Percentiles rank a stretch among this genome's conserved stretches.
phyloP scores from a whole-genome alignment of 2,113 vertebrate species.

The Donacobius atricapilla region DNA sequence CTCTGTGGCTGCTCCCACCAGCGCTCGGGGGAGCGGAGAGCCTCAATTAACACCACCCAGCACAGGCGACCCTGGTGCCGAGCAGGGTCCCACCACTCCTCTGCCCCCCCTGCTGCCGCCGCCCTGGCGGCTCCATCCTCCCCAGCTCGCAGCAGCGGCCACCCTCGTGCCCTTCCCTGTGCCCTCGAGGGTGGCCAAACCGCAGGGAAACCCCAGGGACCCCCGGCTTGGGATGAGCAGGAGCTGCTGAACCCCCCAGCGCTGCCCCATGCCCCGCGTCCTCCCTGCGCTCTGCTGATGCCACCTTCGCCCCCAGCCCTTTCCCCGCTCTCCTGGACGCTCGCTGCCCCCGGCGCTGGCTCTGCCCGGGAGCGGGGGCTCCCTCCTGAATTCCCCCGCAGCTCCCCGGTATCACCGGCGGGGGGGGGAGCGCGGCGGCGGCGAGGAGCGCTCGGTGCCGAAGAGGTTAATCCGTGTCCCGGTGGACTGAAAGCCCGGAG shows the following conservation, averaged over 20 bases:
- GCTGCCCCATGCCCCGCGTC: neutral
- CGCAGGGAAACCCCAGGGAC: fast-evolving
- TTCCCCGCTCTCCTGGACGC: neutral
- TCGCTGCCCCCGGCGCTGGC: neutral
- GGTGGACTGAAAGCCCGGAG: constrained; percentile 32
- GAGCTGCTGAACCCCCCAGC: fast-evolving
- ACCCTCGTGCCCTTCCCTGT: fast-evolving
- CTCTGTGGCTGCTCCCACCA: neutral
- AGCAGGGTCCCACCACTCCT: fast-evolving
- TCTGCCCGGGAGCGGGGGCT: neutral
- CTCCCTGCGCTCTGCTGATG: neutral
- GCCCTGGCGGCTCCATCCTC: neutral
- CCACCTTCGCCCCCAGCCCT: neutral
- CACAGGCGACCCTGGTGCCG: neutral
- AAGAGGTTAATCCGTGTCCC: constrained; percentile 51
- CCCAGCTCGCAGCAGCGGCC: fast-evolving
- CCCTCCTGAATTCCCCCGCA: neutral
- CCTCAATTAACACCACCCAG: neutral
- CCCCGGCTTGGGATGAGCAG: fast-evolving
- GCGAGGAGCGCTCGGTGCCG: neutral
- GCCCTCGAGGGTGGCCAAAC: neutral
- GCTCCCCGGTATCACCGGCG: neutral
- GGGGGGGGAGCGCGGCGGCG: neutral
- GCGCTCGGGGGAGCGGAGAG: fast-evolving
- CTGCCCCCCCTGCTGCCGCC: fast-evolving